Evolutionary conservation across 2,113 vertebrate species (phyloP).

Genomic region (Lamprologus speciosus): DNA sequence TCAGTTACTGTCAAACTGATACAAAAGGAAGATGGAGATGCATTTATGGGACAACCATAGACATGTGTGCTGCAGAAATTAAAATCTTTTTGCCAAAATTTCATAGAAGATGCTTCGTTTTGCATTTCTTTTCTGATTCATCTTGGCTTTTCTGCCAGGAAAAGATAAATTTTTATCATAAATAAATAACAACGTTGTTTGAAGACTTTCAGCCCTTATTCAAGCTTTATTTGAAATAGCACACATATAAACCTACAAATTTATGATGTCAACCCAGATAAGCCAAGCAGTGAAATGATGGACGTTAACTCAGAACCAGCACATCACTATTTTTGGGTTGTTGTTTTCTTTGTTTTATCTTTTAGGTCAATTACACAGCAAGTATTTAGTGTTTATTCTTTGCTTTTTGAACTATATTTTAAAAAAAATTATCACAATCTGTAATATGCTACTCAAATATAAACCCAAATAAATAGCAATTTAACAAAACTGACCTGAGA

Average conservation of each 20-base stretch:
- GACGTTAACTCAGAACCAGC: accelerated
- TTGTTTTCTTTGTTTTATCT: not conserved
- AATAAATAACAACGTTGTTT: accelerated
- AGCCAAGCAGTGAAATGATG: not conserved
- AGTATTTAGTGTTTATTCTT: not conserved
- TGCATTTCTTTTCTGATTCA: not conserved
- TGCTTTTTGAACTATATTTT: not conserved
- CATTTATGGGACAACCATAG: not conserved
- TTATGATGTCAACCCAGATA: not conserved
- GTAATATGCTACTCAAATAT: not conserved
- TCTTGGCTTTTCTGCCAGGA: not conserved
- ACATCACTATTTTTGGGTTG: accelerated
- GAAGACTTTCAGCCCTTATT: not conserved
- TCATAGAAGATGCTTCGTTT: accelerated
- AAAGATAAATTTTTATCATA: not conserved
- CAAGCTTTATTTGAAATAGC: not conserved
- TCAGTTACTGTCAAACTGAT: conserved; percentile 89
- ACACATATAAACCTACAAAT: not conserved
- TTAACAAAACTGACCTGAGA: not conserved
- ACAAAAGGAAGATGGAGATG: not conserved
- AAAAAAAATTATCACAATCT: not conserved
- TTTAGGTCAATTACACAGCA: not conserved
- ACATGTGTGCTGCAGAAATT: not conserved
- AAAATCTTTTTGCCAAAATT: not conserved
- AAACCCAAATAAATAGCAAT: not conserved